Evolutionary conservation across 2,888 invertebrate genomes (phyloP).

Genomic region (Spialia ferax): DNA sequence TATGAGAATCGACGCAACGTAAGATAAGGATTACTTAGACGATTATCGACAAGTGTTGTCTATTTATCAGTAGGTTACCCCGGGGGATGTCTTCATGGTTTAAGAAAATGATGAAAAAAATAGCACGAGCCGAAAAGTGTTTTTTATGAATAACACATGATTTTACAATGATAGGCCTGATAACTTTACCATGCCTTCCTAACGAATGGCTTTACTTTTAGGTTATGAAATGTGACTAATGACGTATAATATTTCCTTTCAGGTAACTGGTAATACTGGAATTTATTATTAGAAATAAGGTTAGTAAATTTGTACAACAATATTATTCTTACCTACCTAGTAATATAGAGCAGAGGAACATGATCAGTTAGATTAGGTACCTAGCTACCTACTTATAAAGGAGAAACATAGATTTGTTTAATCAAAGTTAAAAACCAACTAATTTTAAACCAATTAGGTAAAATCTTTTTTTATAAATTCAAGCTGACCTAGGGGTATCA

Average conservation of each 20-base stretch:
- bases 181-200: no score
- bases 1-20: conserved; percentile 10
- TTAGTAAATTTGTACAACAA: neutral
- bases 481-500: no score
- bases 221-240: conserved; percentile 29
- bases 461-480: no score
- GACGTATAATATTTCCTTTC: neutral
- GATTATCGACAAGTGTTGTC: neutral
- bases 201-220: no score
- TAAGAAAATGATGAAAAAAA: conserved; percentile 25
- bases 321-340: neutral
- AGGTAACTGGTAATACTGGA: neutral
- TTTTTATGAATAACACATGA: conserved; percentile 39
- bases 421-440: no score
- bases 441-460: no score
- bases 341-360: no score
- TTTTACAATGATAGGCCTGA: conserved; percentile 41
- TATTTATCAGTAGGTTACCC: neutral
- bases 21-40: conserved; percentile 10
- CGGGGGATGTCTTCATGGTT: conserved; percentile 9
- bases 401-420: no score
- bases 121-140: conserved; percentile 40
- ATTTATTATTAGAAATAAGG: neutral
- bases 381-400: no score
- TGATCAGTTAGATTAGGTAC: no score